A percentile compares a stretch with the other conserved stretches of the same genome.
phyloP scores from a whole-genome alignment of 2,888 invertebrate genomes.

The Drosophila neonasuta region DNA sequence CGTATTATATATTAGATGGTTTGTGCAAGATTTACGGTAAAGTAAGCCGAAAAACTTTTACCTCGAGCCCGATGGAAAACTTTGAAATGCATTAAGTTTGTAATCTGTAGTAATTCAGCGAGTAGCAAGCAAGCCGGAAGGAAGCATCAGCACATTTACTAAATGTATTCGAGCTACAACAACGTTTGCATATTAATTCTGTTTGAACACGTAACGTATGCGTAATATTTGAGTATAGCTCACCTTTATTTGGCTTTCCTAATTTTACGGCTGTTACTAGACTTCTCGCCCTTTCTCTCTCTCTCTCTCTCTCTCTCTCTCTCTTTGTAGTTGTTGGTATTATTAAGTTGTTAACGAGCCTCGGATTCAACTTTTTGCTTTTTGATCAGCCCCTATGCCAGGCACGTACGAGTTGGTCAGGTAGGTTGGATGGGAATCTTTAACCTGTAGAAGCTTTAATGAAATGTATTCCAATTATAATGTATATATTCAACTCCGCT shows the following conservation, averaged over 20 bases:
- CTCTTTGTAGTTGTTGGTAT: constrained; percentile 25
- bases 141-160: constrained; percentile 51
- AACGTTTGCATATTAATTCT: constrained; percentile 70
- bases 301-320: not conserved
- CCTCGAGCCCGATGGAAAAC: constrained; percentile 40
- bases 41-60: constrained; percentile 43
- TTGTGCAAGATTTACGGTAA: constrained; percentile 54
- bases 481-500: not conserved
- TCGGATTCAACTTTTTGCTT: constrained; percentile 2
- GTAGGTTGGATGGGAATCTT: constrained; percentile 22
- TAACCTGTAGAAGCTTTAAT: constrained; percentile 31
- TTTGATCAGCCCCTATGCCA: constrained; percentile 40
- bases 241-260: constrained; percentile 38
- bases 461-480: constrained; percentile 9
- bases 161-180: constrained; percentile 58
- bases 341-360: constrained; percentile 58
- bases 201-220: constrained; percentile 38
- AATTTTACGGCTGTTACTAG: constrained; percentile 26
- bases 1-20: constrained; percentile 55
- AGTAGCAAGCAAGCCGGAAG: constrained; percentile 17
- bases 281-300: not conserved
- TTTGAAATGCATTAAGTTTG: constrained; percentile 70
- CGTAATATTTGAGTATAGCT: constrained; percentile 44
- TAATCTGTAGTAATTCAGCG: constrained; percentile 59
- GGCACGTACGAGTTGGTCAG: constrained; percentile 43